Base-by-base conservation (phyloP, 2,888 invertebrate genomes). In the Dioctria rufipes region DNA sequence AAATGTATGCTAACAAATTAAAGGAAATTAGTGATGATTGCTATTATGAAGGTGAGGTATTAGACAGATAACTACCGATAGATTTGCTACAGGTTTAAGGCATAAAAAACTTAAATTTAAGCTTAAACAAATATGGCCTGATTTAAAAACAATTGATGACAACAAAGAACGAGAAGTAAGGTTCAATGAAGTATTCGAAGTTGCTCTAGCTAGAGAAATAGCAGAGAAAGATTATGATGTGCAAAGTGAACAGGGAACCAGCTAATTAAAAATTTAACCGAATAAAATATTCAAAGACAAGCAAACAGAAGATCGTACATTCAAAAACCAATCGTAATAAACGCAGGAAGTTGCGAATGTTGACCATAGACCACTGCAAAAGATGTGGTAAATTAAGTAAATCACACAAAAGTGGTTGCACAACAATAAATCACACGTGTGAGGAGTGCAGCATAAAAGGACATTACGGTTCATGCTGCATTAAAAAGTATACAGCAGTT, bases 31-130 rank as follows among this genome's bases (percentile, higher is more conserved):
- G 69, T 46, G 46, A 46, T 5, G 69, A 69, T 69, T 69, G 69
- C 49, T 46, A 46, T 1, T 69, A 69, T 49, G 46, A 69, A 6
- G 69, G 69, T 4, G 37, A 49, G 13, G 9, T 69, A n/a, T 8
- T 69, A 13, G 46, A 69, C 3, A 46, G 69, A 46, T 13, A 69
- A 69, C 13, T 69, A n/a, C 69, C 43, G 69, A 43, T 69, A 43
- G 69, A 49, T 69, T 69, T 69, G 69, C 69, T 4, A 69, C 69
- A n/a, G 69, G 69, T 11, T 37, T 69, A 8, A 69, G 42, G 13
- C 69, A 69, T 69, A 69, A 46, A 69, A 25, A 43, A 49, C 11
- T 69, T 4, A 0, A 69, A 3, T 46, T 69, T 11, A n/a, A 69
- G 49, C 37, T 69, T 5, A 69, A 37, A 69, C 49, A 69, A 46